Evolutionary conservation across 1,140 invertebrate genomes (phyloP).

Genomic region (Drosophila pallidifrons): DNA sequence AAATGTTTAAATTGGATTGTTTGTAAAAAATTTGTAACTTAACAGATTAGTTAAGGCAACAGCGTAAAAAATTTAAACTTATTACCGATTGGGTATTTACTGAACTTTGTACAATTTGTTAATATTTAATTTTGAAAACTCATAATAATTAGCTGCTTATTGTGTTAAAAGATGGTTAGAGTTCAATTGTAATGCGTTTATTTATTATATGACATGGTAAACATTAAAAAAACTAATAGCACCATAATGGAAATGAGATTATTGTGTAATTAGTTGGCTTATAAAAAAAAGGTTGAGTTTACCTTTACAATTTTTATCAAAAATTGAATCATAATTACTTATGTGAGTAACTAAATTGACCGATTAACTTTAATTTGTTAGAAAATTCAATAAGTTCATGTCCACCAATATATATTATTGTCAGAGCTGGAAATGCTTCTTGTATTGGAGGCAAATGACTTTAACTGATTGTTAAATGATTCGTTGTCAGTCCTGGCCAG

Average conservation of each 20-base stretch:
- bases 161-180: background rate
- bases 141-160: background rate
- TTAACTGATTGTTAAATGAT: slow-evolving; percentile 16
- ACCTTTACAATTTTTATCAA: background rate
- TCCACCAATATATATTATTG: background rate
- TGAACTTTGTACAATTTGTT: background rate
- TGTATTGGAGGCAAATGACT: slow-evolving; percentile 20
- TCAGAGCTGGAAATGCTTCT: background rate
- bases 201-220: background rate
- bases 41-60: too few species aligned
- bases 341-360: background rate
- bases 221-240: background rate
- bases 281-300: too few species aligned
- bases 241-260: background rate
- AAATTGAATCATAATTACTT: background rate
- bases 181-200: background rate
- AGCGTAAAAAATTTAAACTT: background rate
- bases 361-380: background rate
- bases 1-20: background rate
- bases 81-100: background rate
- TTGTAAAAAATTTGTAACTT: background rate
- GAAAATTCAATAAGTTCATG: background rate
- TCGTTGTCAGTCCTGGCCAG: slow-evolving; percentile 4
- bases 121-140: background rate
- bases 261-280: too few species aligned